Evolutionary conservation across 2,113 vertebrate species (phyloP).

Genomic region (Cairina moschata): DNA sequence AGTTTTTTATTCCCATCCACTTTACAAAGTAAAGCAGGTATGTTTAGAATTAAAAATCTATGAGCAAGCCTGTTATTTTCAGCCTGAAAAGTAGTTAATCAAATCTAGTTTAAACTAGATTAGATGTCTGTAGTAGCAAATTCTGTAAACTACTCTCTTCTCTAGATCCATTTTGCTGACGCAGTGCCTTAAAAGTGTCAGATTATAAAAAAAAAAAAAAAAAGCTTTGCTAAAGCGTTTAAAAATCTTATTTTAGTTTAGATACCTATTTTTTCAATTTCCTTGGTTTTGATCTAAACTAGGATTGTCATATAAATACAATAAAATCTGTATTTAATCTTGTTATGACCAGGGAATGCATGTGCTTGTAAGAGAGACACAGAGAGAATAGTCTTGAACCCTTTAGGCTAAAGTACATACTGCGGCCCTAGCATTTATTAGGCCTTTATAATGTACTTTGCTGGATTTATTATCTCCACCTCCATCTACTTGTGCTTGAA

Average conservation of each 20-base stretch:
- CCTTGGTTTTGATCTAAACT: background rate
- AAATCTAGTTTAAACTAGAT: conserved; percentile 24
- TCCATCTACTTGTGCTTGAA: conserved; percentile 64
- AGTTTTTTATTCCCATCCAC: background rate
- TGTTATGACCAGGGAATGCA: background rate
- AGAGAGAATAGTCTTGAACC: conserved; percentile 18
- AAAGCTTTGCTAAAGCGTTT: background rate
- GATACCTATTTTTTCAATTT: background rate
- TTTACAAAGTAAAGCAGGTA: background rate
- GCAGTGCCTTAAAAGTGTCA: conserved; percentile 8
- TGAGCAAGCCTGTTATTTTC: background rate
- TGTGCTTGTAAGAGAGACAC: background rate
- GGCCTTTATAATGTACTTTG: conserved; percentile 61
- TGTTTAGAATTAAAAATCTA: background rate
- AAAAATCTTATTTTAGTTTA: conserved; percentile 41
- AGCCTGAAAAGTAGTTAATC: background rate
- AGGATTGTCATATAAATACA: conserved; percentile 12
- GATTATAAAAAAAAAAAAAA: background rate
- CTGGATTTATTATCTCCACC: conserved; percentile 71
- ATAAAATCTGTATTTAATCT: conserved; percentile 25
- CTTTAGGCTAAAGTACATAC: conserved; percentile 43
- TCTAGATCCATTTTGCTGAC: background rate
- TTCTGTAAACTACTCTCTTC: conserved; percentile 15
- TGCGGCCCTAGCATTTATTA: conserved; percentile 45
- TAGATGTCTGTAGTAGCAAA: background rate